These are phyloP conservation scores for Ammodytes dubius DNA, from an alignment of 2,113 vertebrate genomes.

Conservation along the genomic window DNA sequence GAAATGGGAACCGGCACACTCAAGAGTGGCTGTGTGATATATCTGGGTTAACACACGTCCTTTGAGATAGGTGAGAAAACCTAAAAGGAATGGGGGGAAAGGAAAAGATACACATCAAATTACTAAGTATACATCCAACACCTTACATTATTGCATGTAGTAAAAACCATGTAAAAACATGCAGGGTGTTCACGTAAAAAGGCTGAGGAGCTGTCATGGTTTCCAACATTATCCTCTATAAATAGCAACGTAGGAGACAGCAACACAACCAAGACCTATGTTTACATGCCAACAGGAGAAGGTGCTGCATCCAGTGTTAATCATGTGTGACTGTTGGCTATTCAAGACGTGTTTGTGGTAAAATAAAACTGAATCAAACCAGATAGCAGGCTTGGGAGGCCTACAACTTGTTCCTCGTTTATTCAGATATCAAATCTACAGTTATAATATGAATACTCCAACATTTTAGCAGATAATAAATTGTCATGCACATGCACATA, in stretches of 20 bases:
- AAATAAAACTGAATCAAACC: conserved; percentile 12
- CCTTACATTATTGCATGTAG: not conserved
- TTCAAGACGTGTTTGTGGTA: not conserved
- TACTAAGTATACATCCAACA: rapidly evolving
- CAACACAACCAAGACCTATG: too few species aligned
- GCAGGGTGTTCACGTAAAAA: not conserved
- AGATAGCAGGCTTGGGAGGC: not conserved
- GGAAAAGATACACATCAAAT: not conserved
- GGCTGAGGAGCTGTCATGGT: not conserved
- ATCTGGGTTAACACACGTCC: conserved; percentile 31
- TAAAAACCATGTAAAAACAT: not conserved
- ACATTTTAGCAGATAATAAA: not conserved
- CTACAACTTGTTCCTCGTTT: not conserved
- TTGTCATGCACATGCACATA: not conserved
- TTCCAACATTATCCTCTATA: not conserved
- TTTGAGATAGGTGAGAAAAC: conserved; percentile 17
- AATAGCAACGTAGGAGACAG: not conserved
- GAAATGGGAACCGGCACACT: not conserved
- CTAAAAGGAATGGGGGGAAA: conserved; percentile 28
- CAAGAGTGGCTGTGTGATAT: not conserved
- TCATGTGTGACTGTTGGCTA: not conserved
- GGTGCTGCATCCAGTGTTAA: too few species aligned
- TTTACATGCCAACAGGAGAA: not conserved
- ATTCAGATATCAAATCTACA: not conserved
- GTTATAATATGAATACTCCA: not conserved